A percentile compares a stretch with the other conserved stretches of the same genome.
Evolutionary conservation across 2,113 vertebrate species (phyloP).

Genomic region (Cephalopterus ornatus): DNA sequence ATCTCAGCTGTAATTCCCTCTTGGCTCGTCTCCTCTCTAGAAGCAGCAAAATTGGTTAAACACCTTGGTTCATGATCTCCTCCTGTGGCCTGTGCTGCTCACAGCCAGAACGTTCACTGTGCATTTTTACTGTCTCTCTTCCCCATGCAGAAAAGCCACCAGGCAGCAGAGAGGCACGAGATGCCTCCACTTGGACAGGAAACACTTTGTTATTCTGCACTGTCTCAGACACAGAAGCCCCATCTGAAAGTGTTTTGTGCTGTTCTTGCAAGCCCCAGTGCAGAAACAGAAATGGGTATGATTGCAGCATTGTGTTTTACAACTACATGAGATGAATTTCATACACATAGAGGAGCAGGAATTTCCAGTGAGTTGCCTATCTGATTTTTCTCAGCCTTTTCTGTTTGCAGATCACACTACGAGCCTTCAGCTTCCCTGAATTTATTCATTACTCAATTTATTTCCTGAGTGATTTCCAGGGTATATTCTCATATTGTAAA

Average conservation of each 20-base stretch:
- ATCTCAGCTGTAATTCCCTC: not conserved
- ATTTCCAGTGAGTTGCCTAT: not conserved
- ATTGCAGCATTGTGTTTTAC: not conserved
- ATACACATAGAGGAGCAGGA: not conserved
- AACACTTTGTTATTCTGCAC: not conserved
- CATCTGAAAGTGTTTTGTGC: not conserved
- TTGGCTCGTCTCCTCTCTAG: not conserved
- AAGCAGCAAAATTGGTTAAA: constrained; percentile 18
- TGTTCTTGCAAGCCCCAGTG: not conserved
- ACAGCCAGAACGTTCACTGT: not conserved
- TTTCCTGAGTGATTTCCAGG: not conserved
- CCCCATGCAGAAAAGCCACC: not conserved
- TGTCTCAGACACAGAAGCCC: not conserved
- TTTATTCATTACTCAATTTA: not conserved
- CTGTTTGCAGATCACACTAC: not conserved
- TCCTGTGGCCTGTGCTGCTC: not conserved
- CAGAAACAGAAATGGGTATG: constrained; percentile 8
- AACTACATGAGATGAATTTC: not conserved
- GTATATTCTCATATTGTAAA: not conserved
- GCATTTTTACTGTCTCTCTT: not conserved
- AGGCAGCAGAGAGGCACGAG: not conserved
- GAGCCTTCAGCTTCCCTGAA: not conserved
- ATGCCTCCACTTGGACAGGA: not conserved
- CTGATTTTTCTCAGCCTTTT: not conserved
- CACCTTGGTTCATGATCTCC: not conserved